phyloP scores from a whole-genome alignment of 2,797 vertebrate genomes.

The Notoglanidium macrostoma region DNA sequence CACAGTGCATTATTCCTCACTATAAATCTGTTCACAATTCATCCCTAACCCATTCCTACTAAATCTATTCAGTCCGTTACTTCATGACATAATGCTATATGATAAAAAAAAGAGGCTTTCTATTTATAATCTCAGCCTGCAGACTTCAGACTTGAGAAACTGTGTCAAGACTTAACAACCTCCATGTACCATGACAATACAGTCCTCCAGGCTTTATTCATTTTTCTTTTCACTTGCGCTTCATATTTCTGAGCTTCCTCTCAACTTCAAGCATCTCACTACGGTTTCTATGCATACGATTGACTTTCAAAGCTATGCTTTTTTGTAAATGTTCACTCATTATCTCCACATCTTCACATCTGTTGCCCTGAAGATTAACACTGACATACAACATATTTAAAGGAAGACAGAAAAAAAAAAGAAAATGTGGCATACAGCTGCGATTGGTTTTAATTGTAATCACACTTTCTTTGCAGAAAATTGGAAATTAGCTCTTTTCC shows the following conservation, averaged over 20 bases:
- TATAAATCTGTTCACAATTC: neutral
- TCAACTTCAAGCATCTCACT: neutral
- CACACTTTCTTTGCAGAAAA: too few species aligned
- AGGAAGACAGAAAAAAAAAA: neutral
- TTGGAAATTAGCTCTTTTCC: too few species aligned
- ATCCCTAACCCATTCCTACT: neutral
- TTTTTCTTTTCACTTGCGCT: conserved; percentile 10
- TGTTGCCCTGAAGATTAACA: neutral
- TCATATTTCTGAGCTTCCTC: neutral
- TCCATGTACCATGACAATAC: conserved; percentile 50
- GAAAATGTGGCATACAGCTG: neutral
- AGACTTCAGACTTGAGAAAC: conserved; percentile 69
- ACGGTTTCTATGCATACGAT: neutral
- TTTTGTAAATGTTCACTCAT: neutral
- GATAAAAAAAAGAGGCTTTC: conserved; percentile 39
- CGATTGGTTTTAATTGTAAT: neutral
- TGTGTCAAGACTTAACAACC: conserved; percentile 76
- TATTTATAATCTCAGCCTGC: conserved; percentile 72
- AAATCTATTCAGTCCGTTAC: conserved; percentile 56
- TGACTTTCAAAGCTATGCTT: neutral
- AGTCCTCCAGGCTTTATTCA: conserved; percentile 30
- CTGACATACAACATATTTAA: neutral
- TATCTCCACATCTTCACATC: neutral
- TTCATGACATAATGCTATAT: conserved; percentile 56
- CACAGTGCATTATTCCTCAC: neutral